These are phyloP conservation scores for Drosophila subobscura DNA, from an alignment of 1,140 invertebrate genomes.

Conservation along the genomic window DNA sequence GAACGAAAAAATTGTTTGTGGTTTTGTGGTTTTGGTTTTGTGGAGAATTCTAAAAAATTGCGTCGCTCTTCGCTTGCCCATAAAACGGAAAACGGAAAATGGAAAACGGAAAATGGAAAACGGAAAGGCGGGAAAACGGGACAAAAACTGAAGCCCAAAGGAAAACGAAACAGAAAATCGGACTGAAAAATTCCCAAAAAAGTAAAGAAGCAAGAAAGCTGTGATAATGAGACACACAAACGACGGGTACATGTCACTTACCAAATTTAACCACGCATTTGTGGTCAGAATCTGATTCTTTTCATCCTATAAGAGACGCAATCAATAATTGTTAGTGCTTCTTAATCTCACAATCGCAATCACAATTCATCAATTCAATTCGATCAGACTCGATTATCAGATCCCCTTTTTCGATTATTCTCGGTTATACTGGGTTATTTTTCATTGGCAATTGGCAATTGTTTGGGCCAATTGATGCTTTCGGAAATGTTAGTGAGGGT, in stretches of 20 bases:
- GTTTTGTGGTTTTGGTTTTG: conserved; percentile 30
- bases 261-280: conserved; percentile 98
- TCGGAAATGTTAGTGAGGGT: conserved; percentile 28
- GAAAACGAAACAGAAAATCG: conserved; percentile 39
- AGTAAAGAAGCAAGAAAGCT: conserved; percentile 47
- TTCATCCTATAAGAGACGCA: conserved; percentile 87
- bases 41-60: conserved; percentile 45
- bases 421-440: conserved; percentile 31
- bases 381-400: not conserved
- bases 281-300: conserved; percentile 97
- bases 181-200: conserved; percentile 26
- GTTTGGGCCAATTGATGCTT: conserved; percentile 23
- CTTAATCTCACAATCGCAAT: conserved; percentile 27
- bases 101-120: conserved; percentile 11
- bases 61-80: conserved; percentile 55
- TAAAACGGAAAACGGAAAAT: conserved; percentile 26
- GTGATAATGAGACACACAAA: conserved; percentile 65
- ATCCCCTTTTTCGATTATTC: conserved; percentile 5
- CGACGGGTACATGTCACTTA: conserved; percentile 90
- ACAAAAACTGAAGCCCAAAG: conserved; percentile 9
- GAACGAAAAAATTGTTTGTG: conserved; percentile 50
- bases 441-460: too few species aligned
- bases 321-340: conserved; percentile 65
- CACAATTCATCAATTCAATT: conserved; percentile 21
- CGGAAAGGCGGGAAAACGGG: conserved; percentile 4